A percentile compares a stretch with the other conserved stretches of the same genome.
phyloP scores from a whole-genome alignment of 1,140 invertebrate species.

The Ridgeia piscesae region DNA sequence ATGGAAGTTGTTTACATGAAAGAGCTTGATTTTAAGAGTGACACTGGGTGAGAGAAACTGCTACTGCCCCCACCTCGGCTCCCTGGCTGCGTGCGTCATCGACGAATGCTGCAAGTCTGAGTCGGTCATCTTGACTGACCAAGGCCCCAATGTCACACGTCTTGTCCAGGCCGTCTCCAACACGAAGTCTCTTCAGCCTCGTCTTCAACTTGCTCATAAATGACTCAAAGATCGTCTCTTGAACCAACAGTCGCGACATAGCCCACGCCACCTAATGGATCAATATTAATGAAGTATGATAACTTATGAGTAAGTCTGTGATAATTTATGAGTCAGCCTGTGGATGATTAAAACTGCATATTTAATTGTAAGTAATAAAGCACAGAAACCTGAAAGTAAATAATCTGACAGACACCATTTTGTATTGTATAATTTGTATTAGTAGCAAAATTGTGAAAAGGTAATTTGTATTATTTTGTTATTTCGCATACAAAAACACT shows the following conservation, averaged over 20 bases:
- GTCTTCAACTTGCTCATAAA: slow-evolving; percentile 60
- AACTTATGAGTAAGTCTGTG: neutral
- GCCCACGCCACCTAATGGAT: slow-evolving; percentile 60
- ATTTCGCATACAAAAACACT: no score
- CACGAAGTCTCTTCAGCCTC: slow-evolving; percentile 52
- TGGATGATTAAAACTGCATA: neutral
- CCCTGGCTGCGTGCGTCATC: slow-evolving; percentile 55
- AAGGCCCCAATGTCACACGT: slow-evolving; percentile 57
- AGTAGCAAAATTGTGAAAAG: no score
- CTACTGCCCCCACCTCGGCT: slow-evolving; percentile 51
- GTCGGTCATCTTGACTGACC: slow-evolving; percentile 49
- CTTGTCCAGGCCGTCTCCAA: slow-evolving; percentile 61
- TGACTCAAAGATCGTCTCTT: slow-evolving; percentile 61
- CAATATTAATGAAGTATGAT: no score
- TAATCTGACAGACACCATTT: neutral
- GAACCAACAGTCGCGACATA: slow-evolving; percentile 61
- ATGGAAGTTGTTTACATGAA: no score
- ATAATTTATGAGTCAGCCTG: neutral
- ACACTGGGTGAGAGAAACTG: no score
- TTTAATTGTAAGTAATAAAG: neutral
- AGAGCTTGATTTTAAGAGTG: no score
- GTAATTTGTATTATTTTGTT: no score
- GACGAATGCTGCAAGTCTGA: slow-evolving; percentile 50
- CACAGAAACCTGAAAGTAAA: neutral
- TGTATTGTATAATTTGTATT: no score